A percentile compares a stretch with the other conserved stretches of the same genome.
These are phyloP conservation scores for Prenolepis imparis DNA, from an alignment of 2,888 invertebrate species.

Conservation along the genomic window DNA sequence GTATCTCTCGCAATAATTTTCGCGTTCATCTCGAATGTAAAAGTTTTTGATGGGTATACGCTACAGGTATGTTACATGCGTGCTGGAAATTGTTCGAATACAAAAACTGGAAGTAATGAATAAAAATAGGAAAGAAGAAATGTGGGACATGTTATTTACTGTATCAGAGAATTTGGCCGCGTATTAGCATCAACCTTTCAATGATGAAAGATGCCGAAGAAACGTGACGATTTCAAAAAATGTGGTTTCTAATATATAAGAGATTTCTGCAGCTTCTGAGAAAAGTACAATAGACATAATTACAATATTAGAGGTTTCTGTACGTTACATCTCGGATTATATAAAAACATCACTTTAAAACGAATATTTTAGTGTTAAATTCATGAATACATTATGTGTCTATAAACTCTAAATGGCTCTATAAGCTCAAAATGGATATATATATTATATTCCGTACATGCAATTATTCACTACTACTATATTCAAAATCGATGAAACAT, in stretches of 20 bases:
- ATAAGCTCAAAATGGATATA: background rate
- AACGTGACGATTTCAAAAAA: background rate
- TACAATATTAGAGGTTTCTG: background rate
- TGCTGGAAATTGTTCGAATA: constrained; percentile 55
- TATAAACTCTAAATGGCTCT: background rate
- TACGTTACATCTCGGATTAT: background rate
- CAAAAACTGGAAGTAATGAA: constrained; percentile 48
- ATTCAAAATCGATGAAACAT: background rate
- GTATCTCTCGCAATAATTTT: background rate
- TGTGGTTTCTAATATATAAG: constrained; percentile 11
- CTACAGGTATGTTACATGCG: constrained; percentile 29
- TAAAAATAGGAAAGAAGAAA: background rate
- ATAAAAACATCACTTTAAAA: background rate
- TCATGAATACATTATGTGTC: background rate
- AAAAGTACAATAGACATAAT: constrained; percentile 7
- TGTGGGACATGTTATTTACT: background rate
- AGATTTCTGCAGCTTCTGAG: background rate
- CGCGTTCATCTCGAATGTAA: background rate
- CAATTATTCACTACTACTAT: background rate
- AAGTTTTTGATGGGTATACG: constrained; percentile 12
- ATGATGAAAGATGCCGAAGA: background rate
- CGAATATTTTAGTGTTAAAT: background rate
- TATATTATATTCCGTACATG: background rate
- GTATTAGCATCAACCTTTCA: background rate
- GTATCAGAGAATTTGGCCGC: background rate